Base-by-base conservation (phyloP, 2,113 vertebrate genomes). In the Campylomormyrus tamandua region DNA sequence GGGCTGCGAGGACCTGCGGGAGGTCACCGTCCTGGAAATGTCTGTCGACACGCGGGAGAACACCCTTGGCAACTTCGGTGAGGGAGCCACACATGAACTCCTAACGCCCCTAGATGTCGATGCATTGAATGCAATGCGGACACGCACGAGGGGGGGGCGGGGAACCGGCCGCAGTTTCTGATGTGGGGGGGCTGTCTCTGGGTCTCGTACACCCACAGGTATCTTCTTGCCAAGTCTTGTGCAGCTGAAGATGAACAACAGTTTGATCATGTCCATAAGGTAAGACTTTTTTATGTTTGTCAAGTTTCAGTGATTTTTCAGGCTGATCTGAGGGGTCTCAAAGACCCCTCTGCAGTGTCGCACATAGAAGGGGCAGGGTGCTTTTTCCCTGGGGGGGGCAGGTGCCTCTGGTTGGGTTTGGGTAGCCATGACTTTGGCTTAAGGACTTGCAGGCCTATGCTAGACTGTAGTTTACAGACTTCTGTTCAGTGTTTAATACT, bases 231-330 rank as follows among this genome's bases (percentile, higher is more conserved):
- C 98, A 90, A 97, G 93, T 85, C 96, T 99, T 92, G 93, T 93
- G 91, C 95, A 97, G 45, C 94, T 99, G 94, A 99, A 97, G 96
- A 62, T 99, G 95, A 99, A 97, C 89, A 97, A 97, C 93, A 99
- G 98, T 92, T 89, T 95, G 89, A 96, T 99, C 87, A 86, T 91
- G 84, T 99, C 98, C 90, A 94, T 98, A 89, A 96, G 98, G 98
- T 99, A 95, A 96, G 96, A 27, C 2, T 62, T 24, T 24, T 62
- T n/a, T n/a, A 24, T 2, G 8, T n/a, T 24, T 62, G 56, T n/a
- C 21, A 62, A n/a, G 8, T 62, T n/a, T 62, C n/a, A 15, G n/a
- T 74, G n/a, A 35, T 74, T 74, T 56, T n/a, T 74, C 66, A 31
- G n/a, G 66, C 66, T 74, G 13, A 13, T 74, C 27, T 74, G 10